These are phyloP conservation scores for Psittacula derbiana DNA, from an alignment of 2,797 vertebrate genomes.

Conservation along the genomic window DNA sequence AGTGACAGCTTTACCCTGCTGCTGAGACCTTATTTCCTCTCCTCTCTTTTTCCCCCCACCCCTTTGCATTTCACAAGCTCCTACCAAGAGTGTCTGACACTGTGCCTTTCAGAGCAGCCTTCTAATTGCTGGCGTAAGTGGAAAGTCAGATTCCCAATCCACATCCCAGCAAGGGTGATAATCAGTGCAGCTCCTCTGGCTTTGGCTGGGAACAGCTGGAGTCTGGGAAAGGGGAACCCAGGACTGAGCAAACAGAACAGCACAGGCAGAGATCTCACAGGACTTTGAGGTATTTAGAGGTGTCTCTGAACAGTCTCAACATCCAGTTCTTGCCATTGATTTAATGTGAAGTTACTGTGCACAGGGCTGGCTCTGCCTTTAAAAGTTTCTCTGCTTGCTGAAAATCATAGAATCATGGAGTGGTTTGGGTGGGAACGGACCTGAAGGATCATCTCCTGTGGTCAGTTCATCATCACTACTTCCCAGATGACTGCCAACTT, in stretches of 20 bases:
- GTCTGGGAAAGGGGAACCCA: not conserved
- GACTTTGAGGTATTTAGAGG: not conserved
- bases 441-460: not conserved
- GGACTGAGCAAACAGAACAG: not conserved
- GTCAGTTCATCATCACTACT: accelerated
- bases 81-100: slow-evolving; percentile 53
- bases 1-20: not conserved
- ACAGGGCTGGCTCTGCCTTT: not conserved
- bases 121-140: slow-evolving; percentile 8
- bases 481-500: not conserved
- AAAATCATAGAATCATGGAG: not conserved
- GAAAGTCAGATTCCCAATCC: slow-evolving; percentile 54
- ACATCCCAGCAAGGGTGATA: slow-evolving; percentile 52
- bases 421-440: not conserved
- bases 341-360: not conserved
- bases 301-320: not conserved
- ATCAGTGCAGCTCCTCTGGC: slow-evolving; percentile 19
- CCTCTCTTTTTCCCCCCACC: not conserved
- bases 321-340: not conserved
- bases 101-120: slow-evolving; percentile 23
- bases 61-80: slow-evolving; percentile 47
- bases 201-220: slow-evolving; percentile 33
- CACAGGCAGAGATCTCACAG: not conserved
- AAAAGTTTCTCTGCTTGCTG: not conserved
- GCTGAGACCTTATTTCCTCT: not conserved